A percentile compares a stretch with the other conserved stretches of the same genome.
Conservation (phyloP, 2,113 vertebrate species). For the Tetrax tetrax region DNA sequence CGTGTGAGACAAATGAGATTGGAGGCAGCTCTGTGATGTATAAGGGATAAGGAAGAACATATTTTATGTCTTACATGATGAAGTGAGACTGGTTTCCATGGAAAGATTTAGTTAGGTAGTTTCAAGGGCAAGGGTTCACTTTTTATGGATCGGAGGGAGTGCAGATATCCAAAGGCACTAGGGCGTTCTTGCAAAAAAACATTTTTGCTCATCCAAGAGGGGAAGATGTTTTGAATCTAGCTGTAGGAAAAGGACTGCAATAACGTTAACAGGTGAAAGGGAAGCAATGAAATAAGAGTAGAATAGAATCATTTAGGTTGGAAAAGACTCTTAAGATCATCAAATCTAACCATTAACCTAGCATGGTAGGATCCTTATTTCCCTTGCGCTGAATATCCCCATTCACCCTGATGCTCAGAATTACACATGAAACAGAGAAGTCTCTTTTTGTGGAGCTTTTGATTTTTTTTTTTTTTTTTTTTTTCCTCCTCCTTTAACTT, state of each 20-base stretch:
- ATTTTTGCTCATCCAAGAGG: not conserved
- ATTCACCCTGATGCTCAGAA: not conserved
- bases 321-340: not conserved
- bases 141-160: not conserved
- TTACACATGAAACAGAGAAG: not conserved
- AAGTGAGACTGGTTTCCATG: not conserved
- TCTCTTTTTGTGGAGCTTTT: not conserved
- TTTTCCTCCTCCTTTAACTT: not conserved
- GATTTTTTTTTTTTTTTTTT: too few species aligned
- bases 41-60: not conserved
- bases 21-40: not conserved
- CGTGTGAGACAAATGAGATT: not conserved
- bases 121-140: not conserved
- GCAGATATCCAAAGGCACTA: not conserved
- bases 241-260: accelerated
- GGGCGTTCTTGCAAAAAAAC: not conserved
- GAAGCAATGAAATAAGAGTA: not conserved
- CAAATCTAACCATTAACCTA: not conserved
- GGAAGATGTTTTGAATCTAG: not conserved
- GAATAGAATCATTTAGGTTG: not conserved
- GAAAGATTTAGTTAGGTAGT: not conserved
- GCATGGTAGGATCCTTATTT: not conserved
- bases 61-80: accelerated
- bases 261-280: not conserved
- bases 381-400: not conserved